Evolutionary conservation across 2,113 vertebrate species (phyloP).

Genomic region (Sisor rabdophorus): DNA sequence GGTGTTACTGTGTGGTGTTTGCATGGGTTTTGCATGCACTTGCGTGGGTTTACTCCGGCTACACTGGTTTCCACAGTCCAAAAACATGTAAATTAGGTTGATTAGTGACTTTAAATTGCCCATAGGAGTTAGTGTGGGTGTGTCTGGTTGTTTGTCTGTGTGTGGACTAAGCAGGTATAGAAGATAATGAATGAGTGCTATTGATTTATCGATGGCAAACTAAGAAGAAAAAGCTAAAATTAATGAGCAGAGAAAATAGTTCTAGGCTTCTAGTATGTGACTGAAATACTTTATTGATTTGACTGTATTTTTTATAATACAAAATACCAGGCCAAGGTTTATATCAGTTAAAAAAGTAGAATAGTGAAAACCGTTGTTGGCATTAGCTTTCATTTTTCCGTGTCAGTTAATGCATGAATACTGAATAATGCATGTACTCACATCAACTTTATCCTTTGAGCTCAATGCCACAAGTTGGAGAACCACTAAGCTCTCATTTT

Average conservation of each 20-base stretch:
- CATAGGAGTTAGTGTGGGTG: too few species aligned
- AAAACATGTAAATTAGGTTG: too few species aligned
- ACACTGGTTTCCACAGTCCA: too few species aligned
- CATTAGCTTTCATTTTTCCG: constrained; percentile 75
- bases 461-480: constrained; percentile 72
- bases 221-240: constrained; percentile 50
- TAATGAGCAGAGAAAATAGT: too few species aligned
- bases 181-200: too few species aligned
- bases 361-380: constrained; percentile 73
- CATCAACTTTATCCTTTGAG: constrained; percentile 61
- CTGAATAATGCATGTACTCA: constrained; percentile 66
- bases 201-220: constrained; percentile 71
- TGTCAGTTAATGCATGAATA: constrained; percentile 68
- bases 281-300: constrained; percentile 60
- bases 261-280: constrained; percentile 61
- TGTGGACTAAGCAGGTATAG: too few species aligned
- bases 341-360: constrained; percentile 75
- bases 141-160: too few species aligned
- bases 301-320: constrained; percentile 74
- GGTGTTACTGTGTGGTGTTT: too few species aligned
- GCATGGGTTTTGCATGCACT: too few species aligned
- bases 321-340: constrained; percentile 73
- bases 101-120: too few species aligned
- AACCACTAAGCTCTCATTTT: constrained; percentile 55
- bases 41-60: too few species aligned